phyloP scores from a whole-genome alignment of 1,140 invertebrate genomes.

The Theocolax elegans region DNA sequence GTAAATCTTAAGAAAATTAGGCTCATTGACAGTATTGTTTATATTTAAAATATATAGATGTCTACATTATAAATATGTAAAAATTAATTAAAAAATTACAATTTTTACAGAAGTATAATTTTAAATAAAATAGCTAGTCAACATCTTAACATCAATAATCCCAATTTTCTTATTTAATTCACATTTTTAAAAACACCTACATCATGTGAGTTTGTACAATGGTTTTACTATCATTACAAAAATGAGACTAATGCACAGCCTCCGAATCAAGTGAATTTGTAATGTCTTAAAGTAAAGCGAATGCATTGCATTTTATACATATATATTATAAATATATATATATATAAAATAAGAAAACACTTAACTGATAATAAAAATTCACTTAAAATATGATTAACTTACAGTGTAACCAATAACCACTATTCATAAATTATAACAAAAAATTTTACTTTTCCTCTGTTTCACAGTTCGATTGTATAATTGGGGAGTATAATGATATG shows the following conservation, averaged over 20 bases:
- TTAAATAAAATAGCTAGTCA: neutral
- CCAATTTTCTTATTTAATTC: slow-evolving; percentile 9
- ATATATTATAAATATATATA: no score
- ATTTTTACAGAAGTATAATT: neutral
- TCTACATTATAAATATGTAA: slow-evolving; percentile 19
- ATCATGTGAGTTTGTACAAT: slow-evolving; percentile 27
- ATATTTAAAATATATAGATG: neutral
- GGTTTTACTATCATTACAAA: slow-evolving; percentile 10
- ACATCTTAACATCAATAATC: slow-evolving; percentile 24
- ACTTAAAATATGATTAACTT: slow-evolving; percentile 20
- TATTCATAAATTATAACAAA: slow-evolving; percentile 36
- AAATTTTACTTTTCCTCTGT: neutral
- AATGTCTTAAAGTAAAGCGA: slow-evolving; percentile 14
- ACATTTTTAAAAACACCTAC: neutral
- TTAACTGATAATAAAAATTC: neutral
- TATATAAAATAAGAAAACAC: slow-evolving; percentile 12
- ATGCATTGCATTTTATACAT: slow-evolving; percentile 6
- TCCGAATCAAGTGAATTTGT: slow-evolving; percentile 12
- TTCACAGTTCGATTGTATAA: slow-evolving; percentile 22
- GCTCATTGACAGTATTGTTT: slow-evolving; percentile 9
- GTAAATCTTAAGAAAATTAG: slow-evolving; percentile 29
- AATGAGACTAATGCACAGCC: slow-evolving; percentile 35
- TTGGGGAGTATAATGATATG: slow-evolving; percentile 44
- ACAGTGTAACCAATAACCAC: slow-evolving; percentile 42
- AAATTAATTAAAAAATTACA: slow-evolving; percentile 5